Conservation (phyloP, 2,888 invertebrate species). For the Leistus spinibarbis region DNA sequence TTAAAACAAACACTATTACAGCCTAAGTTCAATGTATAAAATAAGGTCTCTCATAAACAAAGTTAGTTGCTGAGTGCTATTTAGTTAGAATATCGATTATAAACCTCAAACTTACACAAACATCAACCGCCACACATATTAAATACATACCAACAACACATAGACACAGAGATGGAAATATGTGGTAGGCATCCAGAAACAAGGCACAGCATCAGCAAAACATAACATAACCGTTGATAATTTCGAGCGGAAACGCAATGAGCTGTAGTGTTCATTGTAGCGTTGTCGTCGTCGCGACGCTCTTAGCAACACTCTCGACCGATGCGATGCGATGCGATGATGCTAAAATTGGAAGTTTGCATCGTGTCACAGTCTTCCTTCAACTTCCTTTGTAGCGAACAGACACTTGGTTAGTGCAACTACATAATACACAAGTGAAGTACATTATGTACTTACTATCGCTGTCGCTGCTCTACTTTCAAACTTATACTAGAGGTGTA, state of each 20-base stretch:
- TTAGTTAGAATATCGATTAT: too few relatives aligned
- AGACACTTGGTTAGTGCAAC: not conserved
- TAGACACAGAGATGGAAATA: too few relatives aligned
- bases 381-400: not conserved
- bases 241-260: not conserved
- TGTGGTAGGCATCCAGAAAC: too few relatives aligned
- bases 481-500: too few relatives aligned
- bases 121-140: too few relatives aligned
- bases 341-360: conserved; percentile 30
- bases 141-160: too few relatives aligned
- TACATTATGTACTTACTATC: not conserved
- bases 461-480: not conserved
- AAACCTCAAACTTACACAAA: too few relatives aligned
- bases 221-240: not conserved
- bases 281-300: not conserved
- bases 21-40: too few relatives aligned
- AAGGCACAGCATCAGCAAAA: not conserved
- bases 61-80: too few relatives aligned
- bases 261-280: not conserved
- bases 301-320: not conserved
- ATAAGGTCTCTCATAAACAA: too few relatives aligned
- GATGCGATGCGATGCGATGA: conserved; percentile 5
- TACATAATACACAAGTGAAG: not conserved
- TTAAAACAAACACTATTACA: too few relatives aligned
- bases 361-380: conserved; percentile 5